phyloP scores from a whole-genome alignment of 30 jellyfish, hydroid and myxozoan species.

The Aurelia sp. region DNA sequence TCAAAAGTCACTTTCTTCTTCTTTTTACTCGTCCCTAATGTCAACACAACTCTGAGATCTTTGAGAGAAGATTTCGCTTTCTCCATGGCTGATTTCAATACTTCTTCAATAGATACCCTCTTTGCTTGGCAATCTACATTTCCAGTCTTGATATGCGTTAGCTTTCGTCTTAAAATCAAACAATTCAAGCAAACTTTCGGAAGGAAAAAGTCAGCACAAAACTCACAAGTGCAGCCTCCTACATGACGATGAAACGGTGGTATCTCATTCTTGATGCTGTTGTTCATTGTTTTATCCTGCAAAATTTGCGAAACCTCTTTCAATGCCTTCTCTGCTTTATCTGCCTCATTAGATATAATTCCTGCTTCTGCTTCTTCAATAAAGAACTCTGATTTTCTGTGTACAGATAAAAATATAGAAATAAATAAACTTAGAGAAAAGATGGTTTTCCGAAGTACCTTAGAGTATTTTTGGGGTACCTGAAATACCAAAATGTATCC shows the following conservation, averaged over 20 bases:
- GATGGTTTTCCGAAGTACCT: no score
- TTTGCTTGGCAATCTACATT: no score
- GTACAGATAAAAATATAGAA: background rate
- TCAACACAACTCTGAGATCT: background rate
- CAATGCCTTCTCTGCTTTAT: slow-evolving; percentile 16
- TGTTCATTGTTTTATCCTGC: background rate
- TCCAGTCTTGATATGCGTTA: no score
- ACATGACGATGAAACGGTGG: slow-evolving; percentile 19
- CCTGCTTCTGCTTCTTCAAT: slow-evolving; percentile 51
- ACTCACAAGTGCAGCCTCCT: slow-evolving; percentile 23
- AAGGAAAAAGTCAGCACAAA: slow-evolving; percentile 22
- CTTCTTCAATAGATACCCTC: background rate
- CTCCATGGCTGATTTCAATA: background rate
- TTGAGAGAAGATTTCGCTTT: background rate
- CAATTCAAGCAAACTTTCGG: background rate
- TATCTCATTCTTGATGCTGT: background rate
- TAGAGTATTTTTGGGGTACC: no score
- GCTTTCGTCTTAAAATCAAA: slow-evolving; percentile 17
- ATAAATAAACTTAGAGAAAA: no score
- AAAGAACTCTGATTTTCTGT: slow-evolving; percentile 40
- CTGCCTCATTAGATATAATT: slow-evolving; percentile 21
- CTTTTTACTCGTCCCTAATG: background rate
- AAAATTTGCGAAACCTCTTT: background rate
- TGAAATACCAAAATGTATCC: no score
- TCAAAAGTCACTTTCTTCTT: slow-evolving; percentile 33